Evolutionary conservation across 2,113 vertebrate genomes (phyloP).

Genomic region (Malurus cyaneus): DNA sequence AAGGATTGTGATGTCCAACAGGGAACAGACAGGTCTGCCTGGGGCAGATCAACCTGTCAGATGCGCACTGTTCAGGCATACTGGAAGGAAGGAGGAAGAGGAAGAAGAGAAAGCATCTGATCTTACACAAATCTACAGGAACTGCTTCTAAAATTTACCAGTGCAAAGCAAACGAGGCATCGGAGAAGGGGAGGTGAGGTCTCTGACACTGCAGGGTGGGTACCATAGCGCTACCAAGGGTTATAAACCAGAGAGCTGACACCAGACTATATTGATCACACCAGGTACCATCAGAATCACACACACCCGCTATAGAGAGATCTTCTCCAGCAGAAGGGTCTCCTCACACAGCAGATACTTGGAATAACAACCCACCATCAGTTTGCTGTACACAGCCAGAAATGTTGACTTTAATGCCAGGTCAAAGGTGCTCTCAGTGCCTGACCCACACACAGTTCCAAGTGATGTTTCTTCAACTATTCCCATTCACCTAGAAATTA

Average conservation of each 20-base stretch:
- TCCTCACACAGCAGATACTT: neutral
- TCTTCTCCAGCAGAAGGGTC: neutral
- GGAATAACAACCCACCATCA: neutral
- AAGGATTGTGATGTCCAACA: neutral
- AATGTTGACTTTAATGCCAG: neutral
- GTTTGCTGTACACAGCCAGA: neutral
- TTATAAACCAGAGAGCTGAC: neutral
- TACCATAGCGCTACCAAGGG: neutral
- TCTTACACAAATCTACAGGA: neutral
- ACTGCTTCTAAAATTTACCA: neutral
- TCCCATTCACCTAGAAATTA: neutral
- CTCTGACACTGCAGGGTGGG: neutral
- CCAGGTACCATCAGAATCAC: neutral
- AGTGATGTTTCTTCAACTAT: neutral
- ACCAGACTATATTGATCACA: neutral
- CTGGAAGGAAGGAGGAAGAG: neutral
- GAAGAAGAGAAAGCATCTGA: neutral
- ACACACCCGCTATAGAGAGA: neutral
- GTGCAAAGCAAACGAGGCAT: neutral
- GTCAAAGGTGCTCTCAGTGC: neutral
- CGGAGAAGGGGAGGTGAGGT: neutral
- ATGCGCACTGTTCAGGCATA: neutral
- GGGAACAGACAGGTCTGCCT: neutral
- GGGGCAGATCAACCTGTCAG: neutral
- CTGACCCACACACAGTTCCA: neutral